Conservation (phyloP, 2,888 invertebrate genomes). For the Hecatera dysodea region DNA sequence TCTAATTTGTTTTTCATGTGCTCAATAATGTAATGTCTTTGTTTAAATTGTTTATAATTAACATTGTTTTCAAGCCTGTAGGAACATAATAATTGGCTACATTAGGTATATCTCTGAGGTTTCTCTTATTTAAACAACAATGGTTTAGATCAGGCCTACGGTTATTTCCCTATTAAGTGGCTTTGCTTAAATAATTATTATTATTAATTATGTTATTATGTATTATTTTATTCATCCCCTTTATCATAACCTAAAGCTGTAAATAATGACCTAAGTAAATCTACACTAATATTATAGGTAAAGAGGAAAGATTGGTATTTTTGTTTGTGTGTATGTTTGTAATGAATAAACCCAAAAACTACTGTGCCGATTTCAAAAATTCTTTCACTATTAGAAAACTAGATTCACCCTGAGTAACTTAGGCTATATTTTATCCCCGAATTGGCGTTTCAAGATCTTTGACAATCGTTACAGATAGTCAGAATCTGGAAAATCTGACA, state of each 20-base stretch:
- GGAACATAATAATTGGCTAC: no score
- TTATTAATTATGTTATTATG: no score
- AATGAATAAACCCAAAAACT: no score
- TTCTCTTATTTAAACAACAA: not conserved
- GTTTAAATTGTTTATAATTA: slow-evolving; percentile 5
- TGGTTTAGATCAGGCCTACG: not conserved
- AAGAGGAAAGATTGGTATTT: no score
- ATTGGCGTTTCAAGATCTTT: no score
- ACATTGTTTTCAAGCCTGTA: not conserved
- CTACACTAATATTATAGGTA: not conserved
- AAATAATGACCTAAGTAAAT: not conserved
- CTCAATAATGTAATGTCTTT: not conserved
- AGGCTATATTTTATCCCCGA: no score
- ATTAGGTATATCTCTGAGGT: slow-evolving; percentile 12
- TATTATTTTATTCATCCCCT: not conserved
- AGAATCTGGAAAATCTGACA: no score
- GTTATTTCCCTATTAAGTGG: slow-evolving; percentile 23
- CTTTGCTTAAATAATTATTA: slow-evolving; percentile 1
- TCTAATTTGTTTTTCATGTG: not conserved
- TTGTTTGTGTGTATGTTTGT: no score
- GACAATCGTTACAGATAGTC: no score
- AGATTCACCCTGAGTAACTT: no score
- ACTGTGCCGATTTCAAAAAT: no score
- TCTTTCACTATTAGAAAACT: no score
- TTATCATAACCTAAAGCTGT: not conserved